phyloP scores from a whole-genome alignment of 2,888 invertebrate species.

The Parnassius smintheus region DNA sequence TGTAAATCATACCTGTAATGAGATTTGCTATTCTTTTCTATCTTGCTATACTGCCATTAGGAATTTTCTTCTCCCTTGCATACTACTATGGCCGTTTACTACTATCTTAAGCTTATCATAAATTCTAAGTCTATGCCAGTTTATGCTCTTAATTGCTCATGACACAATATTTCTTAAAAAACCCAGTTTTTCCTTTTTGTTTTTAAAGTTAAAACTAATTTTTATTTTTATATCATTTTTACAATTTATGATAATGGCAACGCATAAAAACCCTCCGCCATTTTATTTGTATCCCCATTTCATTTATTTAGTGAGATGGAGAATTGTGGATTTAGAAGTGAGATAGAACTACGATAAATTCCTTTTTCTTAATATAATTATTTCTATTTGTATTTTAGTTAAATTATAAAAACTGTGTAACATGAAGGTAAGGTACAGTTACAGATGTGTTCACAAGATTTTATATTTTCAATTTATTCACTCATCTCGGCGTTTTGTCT shows the following conservation, averaged over 20 bases:
- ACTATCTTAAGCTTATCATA: too few relatives aligned
- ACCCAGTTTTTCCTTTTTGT: too few relatives aligned
- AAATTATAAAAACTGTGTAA: conserved; percentile 1
- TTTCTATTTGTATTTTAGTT: conserved; percentile 15
- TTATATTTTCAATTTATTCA: conserved; percentile 16
- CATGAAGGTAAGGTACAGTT: conserved; percentile 8
- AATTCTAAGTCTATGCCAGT: too few relatives aligned
- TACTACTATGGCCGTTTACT: too few relatives aligned
- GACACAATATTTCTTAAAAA: too few relatives aligned
- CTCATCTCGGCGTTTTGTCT: conserved; percentile 33
- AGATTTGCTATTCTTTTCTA: too few relatives aligned
- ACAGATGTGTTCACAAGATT: background rate
- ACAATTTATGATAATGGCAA: conserved; percentile 22
- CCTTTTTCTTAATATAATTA: conserved; percentile 17
- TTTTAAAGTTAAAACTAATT: too few relatives aligned
- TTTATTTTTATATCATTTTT: too few relatives aligned
- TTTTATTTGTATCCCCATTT: conserved; percentile 81
- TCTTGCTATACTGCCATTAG: too few relatives aligned
- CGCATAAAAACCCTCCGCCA: conserved; percentile 49
- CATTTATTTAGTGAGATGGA: conserved; percentile 78
- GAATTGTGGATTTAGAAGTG: conserved; percentile 71
- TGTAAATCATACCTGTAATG: too few relatives aligned
- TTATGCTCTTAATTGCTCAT: too few relatives aligned
- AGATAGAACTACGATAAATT: conserved; percentile 71
- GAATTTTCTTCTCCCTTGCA: too few relatives aligned